A percentile compares a stretch with the other conserved stretches of the same genome.
Evolutionary conservation across 2,888 invertebrate species (phyloP).

Genomic region (Amphipoea lucens): DNA sequence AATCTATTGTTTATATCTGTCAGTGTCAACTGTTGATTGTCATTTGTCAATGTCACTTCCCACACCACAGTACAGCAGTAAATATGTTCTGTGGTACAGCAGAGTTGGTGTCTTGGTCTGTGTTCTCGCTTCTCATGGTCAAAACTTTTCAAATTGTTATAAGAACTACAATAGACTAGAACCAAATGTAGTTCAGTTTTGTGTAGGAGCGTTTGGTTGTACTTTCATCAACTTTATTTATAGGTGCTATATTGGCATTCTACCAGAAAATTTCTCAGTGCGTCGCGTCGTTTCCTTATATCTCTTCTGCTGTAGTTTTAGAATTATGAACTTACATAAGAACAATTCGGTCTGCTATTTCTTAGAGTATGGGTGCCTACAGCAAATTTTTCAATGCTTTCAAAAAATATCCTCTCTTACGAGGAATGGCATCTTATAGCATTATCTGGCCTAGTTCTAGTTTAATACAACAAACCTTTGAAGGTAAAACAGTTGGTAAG

Average conservation of each 20-base stretch:
- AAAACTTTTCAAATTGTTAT: background rate
- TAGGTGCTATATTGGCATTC: conserved; percentile 68
- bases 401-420: conserved; percentile 84
- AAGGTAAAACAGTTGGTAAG: conserved; percentile 91
- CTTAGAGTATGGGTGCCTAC: conserved; percentile 75
- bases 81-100: too few relatives aligned
- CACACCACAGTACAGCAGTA: too few relatives aligned
- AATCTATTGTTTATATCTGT: background rate
- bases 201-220: conserved; percentile 26
- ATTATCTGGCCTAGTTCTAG: conserved; percentile 94
- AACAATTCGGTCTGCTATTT: conserved; percentile 23
- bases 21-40: conserved; percentile 12
- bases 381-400: conserved; percentile 79
- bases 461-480: conserved; percentile 93
- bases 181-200: conserved; percentile 36
- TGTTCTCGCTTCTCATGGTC: background rate
- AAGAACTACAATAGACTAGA: background rate
- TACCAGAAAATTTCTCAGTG: conserved; percentile 67
- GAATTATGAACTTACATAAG: conserved; percentile 66
- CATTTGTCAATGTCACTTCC: background rate
- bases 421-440: conserved; percentile 93
- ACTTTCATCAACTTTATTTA: conserved; percentile 54
- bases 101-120: too few relatives aligned
- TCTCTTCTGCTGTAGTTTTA: conserved; percentile 52
- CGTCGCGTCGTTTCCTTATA: conserved; percentile 62